phyloP scores from a whole-genome alignment of 2,113 vertebrate genomes.

The Phalacrocorax pelagicus region DNA sequence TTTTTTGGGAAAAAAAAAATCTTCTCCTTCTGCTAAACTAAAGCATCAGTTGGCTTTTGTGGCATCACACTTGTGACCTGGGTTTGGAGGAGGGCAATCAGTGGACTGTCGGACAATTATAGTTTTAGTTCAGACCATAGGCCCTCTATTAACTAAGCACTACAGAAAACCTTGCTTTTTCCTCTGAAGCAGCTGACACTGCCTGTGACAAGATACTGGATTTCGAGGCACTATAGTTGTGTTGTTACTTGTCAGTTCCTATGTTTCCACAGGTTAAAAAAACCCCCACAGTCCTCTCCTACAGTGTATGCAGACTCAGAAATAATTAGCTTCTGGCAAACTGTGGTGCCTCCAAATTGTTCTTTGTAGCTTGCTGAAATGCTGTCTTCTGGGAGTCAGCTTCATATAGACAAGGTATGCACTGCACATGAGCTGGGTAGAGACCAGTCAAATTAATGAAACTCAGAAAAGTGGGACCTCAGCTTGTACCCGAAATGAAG shows the following conservation, averaged over 20 bases:
- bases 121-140: neutral
- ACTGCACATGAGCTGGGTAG: neutral
- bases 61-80: neutral
- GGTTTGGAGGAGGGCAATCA: neutral
- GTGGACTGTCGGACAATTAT: neutral
- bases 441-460: neutral
- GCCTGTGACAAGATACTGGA: neutral
- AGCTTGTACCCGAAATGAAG: neutral
- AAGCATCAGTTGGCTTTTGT: neutral
- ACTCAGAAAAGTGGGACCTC: neutral
- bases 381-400: neutral
- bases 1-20: accelerated
- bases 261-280: neutral
- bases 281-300: neutral
- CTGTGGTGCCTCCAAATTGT: neutral
- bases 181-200: neutral
- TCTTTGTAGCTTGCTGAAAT: conserved; percentile 14
- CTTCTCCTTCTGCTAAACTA: neutral
- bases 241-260: neutral
- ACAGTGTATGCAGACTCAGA: neutral
- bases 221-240: neutral
- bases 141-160: neutral
- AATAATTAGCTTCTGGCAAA: neutral
- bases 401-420: neutral
- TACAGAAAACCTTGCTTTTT: neutral